Percentiles rank a stretch among this genome's conserved stretches.
These are phyloP conservation scores for Heliangelus exortis DNA, from an alignment of 2,797 vertebrate species.

Conservation along the genomic window DNA sequence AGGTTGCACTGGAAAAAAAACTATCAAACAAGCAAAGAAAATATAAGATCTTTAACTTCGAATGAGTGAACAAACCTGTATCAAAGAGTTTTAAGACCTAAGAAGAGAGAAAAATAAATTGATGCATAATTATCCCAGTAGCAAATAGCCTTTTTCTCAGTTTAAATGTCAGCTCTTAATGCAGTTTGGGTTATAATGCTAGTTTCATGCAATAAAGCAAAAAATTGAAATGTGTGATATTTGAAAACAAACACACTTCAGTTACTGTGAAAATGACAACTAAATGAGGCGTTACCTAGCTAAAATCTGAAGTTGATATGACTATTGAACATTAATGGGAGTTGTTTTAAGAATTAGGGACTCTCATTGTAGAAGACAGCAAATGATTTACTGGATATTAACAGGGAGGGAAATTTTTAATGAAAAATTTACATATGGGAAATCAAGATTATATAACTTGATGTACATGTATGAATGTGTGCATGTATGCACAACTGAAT, in stretches of 20 bases:
- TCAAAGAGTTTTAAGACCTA: neutral
- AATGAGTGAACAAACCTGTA: neutral
- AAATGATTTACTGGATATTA: neutral
- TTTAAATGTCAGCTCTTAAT: neutral
- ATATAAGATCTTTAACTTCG: neutral
- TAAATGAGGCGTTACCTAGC: neutral
- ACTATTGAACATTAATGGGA: neutral
- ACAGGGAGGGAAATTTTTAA: neutral
- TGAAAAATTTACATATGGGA: neutral
- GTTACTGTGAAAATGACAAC: neutral
- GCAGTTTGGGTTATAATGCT: neutral
- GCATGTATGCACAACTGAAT: neutral
- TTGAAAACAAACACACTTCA: neutral
- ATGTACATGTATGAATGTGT: neutral
- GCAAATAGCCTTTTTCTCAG: neutral
- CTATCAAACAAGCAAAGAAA: neutral
- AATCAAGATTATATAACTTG: neutral
- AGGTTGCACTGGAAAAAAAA: neutral
- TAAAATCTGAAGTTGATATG: neutral
- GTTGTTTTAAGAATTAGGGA: neutral
- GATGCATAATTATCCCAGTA: neutral
- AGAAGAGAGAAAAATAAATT: neutral
- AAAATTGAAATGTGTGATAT: neutral
- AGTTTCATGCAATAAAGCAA: neutral
- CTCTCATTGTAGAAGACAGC: neutral